These are phyloP conservation scores for Marmota monax DNA, from an alignment of 2,113 vertebrate species.

Conservation along the genomic window DNA sequence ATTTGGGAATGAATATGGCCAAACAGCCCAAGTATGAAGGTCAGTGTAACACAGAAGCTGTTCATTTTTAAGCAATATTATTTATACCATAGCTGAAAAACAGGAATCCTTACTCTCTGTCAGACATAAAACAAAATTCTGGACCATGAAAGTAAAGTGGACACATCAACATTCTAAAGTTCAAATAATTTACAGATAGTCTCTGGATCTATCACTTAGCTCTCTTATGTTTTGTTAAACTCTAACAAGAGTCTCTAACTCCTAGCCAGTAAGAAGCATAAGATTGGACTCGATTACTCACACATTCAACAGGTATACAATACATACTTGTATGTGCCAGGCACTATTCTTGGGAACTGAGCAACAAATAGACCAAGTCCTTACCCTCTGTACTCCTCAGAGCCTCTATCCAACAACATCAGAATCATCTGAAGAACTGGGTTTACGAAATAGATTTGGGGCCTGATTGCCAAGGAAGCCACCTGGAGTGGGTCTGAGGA, in stretches of 20 bases:
- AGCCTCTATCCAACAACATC: not conserved
- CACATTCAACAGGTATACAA: not conserved
- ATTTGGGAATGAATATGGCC: not conserved
- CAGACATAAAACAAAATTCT: not conserved
- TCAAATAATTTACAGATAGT: not conserved
- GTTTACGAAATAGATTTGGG: not conserved
- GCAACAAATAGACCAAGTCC: not conserved
- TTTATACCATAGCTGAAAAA: not conserved
- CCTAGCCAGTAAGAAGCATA: not conserved
- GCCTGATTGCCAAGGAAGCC: not conserved
- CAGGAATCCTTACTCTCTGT: not conserved
- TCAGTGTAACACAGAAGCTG: not conserved
- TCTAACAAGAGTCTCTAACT: not conserved
- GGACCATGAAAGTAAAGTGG: not conserved
- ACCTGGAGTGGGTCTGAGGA: not conserved
- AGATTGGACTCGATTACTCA: not conserved
- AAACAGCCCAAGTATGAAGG: not conserved
- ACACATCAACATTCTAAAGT: not conserved
- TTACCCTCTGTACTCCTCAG: not conserved
- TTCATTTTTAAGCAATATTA: constrained; percentile 12
- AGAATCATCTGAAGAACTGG: not conserved
- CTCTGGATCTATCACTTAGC: not conserved
- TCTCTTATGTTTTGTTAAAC: not conserved
- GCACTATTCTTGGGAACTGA: not conserved
- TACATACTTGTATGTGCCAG: not conserved